phyloP scores from a whole-genome alignment of 2,888 invertebrate species.

The Lithosia quadra region DNA sequence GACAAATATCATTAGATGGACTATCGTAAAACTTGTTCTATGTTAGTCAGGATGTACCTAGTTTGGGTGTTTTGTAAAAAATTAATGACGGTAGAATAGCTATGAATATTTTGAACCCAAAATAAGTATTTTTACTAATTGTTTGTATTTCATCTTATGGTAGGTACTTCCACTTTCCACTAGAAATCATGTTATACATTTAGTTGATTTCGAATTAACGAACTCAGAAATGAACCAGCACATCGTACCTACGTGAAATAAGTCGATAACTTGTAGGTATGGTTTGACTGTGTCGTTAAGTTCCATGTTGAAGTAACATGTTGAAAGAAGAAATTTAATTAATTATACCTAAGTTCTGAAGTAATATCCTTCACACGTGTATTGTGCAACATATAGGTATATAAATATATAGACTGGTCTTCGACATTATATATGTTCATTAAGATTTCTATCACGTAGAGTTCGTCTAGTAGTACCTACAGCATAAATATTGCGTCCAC shows the following conservation, averaged over 20 bases:
- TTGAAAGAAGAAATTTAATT: not conserved
- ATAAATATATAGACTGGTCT: not conserved
- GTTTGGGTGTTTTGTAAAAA: too few species aligned
- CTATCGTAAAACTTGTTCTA: too few species aligned
- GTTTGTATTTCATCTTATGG: not conserved
- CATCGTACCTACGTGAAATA: too few species aligned
- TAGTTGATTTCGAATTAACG: too few species aligned
- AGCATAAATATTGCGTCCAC: slow-evolving; percentile 17
- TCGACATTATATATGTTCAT: not conserved
- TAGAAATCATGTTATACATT: not conserved
- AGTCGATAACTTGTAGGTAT: too few species aligned
- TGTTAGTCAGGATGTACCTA: too few species aligned
- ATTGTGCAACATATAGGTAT: slow-evolving; percentile 1
- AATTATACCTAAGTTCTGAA: not conserved
- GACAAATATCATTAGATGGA: too few species aligned
- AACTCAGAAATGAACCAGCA: too few species aligned
- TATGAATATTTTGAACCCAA: not conserved
- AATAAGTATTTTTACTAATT: not conserved
- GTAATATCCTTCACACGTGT: slow-evolving; percentile 2
- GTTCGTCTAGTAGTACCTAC: slow-evolving; percentile 12
- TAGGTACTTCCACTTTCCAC: not conserved
- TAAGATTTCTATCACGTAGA: slow-evolving; percentile 18
- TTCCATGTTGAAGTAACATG: not conserved
- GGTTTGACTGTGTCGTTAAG: not conserved
- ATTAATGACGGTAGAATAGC: too few species aligned